Percentiles rank a stretch among this genome's conserved stretches.
These are phyloP conservation scores for Alcis repandata DNA, from an alignment of 2,888 invertebrate genomes.

Conservation along the genomic window DNA sequence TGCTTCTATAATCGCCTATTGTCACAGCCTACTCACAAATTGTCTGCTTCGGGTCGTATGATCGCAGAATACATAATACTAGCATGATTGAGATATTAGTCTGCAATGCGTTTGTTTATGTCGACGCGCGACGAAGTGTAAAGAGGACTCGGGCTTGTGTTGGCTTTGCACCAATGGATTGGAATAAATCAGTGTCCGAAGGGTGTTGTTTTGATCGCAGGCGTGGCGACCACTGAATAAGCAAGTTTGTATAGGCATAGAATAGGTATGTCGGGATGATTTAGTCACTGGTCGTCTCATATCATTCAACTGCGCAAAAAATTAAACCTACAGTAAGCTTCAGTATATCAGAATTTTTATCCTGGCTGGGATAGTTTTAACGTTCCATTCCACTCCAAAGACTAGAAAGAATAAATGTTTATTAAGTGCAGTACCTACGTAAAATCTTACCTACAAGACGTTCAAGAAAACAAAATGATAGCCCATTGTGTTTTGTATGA, in stretches of 20 bases:
- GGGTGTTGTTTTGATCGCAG: slow-evolving; percentile 1
- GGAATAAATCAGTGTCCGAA: slow-evolving; percentile 3
- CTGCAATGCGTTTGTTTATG: slow-evolving; percentile 25
- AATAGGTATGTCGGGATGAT: no score
- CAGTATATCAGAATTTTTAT: no score
- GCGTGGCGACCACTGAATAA: neutral
- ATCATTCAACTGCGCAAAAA: no score
- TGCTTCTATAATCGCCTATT: slow-evolving; percentile 26
- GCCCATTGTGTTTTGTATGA: slow-evolving; percentile 3
- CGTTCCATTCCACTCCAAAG: no score
- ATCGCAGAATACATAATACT: slow-evolving; percentile 23
- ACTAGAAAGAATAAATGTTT: neutral
- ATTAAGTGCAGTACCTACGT: no score
- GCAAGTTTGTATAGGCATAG: no score
- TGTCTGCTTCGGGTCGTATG: slow-evolving; percentile 21
- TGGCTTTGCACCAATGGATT: slow-evolving; percentile 6
- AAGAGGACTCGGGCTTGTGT: slow-evolving; percentile 9
- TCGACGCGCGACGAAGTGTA: slow-evolving; percentile 26
- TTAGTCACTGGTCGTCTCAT: no score
- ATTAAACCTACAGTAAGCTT: no score
- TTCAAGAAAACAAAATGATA: neutral
- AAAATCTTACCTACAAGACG: no score
- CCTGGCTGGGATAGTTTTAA: no score
- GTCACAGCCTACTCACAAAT: slow-evolving; percentile 30
- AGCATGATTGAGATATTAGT: slow-evolving; percentile 32